Base-by-base conservation (phyloP, 1,140 invertebrate species). In the Drosophila ohnishii region DNA sequence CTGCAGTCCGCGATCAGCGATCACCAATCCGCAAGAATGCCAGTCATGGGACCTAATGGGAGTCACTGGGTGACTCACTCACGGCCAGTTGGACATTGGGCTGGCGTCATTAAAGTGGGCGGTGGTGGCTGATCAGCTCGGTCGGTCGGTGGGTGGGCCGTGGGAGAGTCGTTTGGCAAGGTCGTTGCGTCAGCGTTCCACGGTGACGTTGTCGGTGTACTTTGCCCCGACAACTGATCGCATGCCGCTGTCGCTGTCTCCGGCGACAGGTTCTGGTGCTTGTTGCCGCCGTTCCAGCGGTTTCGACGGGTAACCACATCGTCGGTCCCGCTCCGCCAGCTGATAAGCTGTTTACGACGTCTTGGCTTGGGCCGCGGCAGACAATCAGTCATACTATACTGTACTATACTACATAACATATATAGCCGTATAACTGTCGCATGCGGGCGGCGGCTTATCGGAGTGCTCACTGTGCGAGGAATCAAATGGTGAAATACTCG, bases 321-420 rank as follows among this genome's bases (percentile, higher is more conserved):
- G 60, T 64, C 42, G 44, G 32, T 35, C n/a, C 8, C 53, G 50
- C 48, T 40, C 25, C 1, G 22, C 25, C 14, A 25, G 57, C 65
- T 82, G 82, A 86, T 86, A 86, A 86, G 78, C 58, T 58, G 51
- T 61, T 69, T 61, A 63, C 61, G 37, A 32, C 60, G 55, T 60
- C 55, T 42, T 39, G 69, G 47, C 62, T 65, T 73, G 47, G 16
- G 42, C 73, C 39, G 35, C 39, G 77, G 67, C 75, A 86, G 83
- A 86, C 82, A 87, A 82, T 87, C 82, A 86, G 82, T 86, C 83
- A 86, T 86, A 87, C 67, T 65, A 64, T 19, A 40, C 60, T 40
- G 22, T 63, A 32, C 32, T 40, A 59, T 58, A 40, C 13, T 39
- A 22, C 22, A 22, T 22, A 56, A 22, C 22, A 22, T 22, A 56